These are phyloP conservation scores for Hipposideros larvatus DNA, from an alignment of 2,797 vertebrate genomes.

Conservation along the genomic window DNA sequence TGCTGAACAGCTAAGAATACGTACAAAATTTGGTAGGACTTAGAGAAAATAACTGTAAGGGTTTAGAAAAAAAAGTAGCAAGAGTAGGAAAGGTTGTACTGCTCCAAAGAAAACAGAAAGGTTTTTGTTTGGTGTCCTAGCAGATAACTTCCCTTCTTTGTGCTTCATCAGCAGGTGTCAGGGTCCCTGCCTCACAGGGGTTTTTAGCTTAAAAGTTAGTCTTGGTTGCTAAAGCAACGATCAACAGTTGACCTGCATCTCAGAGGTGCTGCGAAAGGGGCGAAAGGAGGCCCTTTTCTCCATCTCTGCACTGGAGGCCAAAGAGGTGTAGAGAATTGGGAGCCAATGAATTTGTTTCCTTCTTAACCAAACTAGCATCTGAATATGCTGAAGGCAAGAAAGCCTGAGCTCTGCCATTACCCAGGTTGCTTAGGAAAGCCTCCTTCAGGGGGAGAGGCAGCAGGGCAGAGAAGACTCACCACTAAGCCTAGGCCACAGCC, in stretches of 20 bases:
- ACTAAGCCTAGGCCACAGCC: background rate
- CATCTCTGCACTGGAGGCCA: background rate
- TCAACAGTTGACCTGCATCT: background rate
- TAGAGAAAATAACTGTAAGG: background rate
- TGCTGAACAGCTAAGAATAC: background rate
- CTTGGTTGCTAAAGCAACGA: background rate
- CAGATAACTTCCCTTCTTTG: background rate
- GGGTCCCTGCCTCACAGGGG: background rate
- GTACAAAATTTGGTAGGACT: background rate
- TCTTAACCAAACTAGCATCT: background rate
- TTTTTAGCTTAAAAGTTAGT: background rate
- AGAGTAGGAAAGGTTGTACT: background rate
- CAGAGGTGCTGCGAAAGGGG: background rate
- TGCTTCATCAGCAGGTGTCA: background rate
- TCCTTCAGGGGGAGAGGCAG: background rate
- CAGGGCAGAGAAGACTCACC: background rate
- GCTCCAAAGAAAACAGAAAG: background rate
- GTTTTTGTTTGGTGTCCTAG: background rate
- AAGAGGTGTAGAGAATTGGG: background rate
- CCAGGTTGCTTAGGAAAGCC: background rate
- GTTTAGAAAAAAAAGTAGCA: background rate
- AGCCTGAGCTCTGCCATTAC: too few species aligned
- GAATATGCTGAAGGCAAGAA: background rate
- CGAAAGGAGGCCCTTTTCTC: background rate
- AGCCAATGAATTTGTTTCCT: background rate